Evolutionary conservation across 53 echinoderm and acorn worm genomes (phyloP).

Genomic region (Actinopyga echinites): DNA sequence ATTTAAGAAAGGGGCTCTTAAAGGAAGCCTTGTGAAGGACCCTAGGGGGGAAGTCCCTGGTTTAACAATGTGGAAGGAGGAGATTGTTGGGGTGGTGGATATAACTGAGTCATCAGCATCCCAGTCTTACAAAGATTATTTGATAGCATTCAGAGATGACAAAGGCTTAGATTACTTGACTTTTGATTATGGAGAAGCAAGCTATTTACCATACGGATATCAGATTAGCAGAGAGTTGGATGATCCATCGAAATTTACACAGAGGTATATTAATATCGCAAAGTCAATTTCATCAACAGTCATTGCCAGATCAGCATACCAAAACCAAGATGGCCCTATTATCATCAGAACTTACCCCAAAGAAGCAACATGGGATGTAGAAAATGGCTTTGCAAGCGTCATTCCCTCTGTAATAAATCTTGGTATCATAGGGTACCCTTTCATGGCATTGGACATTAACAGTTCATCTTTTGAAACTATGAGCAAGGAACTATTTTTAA

Average conservation of each 20-base stretch:
- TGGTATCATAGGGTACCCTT: conserved; percentile 85
- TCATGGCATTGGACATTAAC: conserved; percentile 73
- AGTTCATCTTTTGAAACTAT: background rate
- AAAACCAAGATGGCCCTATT: conserved; percentile 67
- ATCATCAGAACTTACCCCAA: conserved; percentile 64
- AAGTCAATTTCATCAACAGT: conserved; percentile 38
- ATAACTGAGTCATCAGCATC: conserved; percentile 60
- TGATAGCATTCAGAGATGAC: conserved; percentile 46
- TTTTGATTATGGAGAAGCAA: conserved; percentile 90
- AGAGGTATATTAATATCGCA: conserved; percentile 64
- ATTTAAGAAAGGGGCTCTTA: conserved; percentile 64
- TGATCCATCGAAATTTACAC: conserved; percentile 79
- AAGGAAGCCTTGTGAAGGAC: conserved; percentile 68
- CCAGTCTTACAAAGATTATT: conserved; percentile 60
- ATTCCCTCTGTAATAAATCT: conserved; percentile 85
- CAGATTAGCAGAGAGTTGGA: conserved; percentile 53
- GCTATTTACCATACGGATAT: conserved; percentile 86
- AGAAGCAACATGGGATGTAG: conserved; percentile 61
- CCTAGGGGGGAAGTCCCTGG: conserved; percentile 82
- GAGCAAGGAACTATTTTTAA: conserved; percentile 69
- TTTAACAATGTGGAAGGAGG: conserved; percentile 73
- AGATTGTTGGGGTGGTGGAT: conserved; percentile 77
- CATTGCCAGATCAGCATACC: conserved; percentile 72
- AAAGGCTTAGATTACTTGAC: conserved; percentile 63
- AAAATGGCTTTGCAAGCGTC: conserved; percentile 79